These are phyloP conservation scores for Nomada hirtipes DNA, from an alignment of 2,888 invertebrate genomes.

Conservation along the genomic window DNA sequence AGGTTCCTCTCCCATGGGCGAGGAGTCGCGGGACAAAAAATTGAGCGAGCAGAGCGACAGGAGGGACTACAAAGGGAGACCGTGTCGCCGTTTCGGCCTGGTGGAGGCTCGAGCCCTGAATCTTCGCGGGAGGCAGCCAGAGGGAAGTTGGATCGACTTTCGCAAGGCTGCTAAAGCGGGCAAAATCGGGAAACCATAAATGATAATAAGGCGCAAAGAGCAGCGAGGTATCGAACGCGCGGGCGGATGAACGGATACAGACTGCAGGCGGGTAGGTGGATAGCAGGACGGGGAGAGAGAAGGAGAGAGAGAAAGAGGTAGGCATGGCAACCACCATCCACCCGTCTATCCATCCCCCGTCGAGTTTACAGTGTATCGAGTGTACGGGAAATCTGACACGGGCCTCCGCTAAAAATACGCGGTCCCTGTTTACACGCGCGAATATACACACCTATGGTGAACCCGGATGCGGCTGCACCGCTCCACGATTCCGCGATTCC, in stretches of 20 bases:
- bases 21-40: neutral
- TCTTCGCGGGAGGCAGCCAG: neutral
- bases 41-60: neutral
- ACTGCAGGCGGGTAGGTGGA: constrained; percentile 13
- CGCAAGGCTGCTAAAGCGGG: constrained; percentile 1
- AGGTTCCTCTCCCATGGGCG: neutral
- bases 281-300: constrained; percentile 19
- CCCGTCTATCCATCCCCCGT: constrained; percentile 59
- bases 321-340: constrained; percentile 80
- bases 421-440: constrained; percentile 43
- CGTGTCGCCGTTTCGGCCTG: neutral
- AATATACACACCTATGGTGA: constrained; percentile 26
- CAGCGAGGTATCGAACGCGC: constrained; percentile 70
- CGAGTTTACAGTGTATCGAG: constrained; percentile 72
- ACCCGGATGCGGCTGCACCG: neutral
- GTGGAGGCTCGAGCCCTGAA: neutral
- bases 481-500: constrained; percentile 13
- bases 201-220: constrained; percentile 40
- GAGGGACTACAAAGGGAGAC: neutral
- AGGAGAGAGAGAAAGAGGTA: constrained; percentile 72
- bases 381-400: constrained; percentile 67
- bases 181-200: constrained; percentile 40
- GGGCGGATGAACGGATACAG: neutral
- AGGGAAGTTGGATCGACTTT: neutral
- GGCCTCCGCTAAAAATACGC: constrained; percentile 62